Percentiles rank a stretch among this genome's conserved stretches.
These are phyloP conservation scores for Alsophila aescularia DNA, from an alignment of 2,888 invertebrate species.

Conservation along the genomic window DNA sequence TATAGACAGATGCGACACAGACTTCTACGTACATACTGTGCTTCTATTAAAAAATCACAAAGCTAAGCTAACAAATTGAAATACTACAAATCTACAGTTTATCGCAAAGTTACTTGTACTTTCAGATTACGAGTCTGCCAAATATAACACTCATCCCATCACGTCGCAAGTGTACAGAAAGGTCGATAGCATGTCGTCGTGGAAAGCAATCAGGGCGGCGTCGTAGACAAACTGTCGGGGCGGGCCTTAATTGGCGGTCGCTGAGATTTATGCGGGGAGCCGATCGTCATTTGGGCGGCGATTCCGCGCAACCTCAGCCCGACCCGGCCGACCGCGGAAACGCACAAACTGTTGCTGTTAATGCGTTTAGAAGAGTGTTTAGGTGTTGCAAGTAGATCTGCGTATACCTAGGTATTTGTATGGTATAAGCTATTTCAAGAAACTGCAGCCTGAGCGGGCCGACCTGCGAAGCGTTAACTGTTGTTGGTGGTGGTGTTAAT, in stretches of 20 bases:
- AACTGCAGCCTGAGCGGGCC: too few species aligned
- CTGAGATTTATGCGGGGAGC: conserved; percentile 81
- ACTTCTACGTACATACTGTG: too few species aligned
- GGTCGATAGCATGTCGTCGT: conserved; percentile 38
- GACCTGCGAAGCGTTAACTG: too few species aligned
- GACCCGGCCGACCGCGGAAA: conserved; percentile 41
- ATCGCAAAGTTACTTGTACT: too few species aligned
- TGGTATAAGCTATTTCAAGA: too few species aligned
- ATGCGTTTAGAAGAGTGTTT: conserved; percentile 18
- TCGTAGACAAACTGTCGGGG: conserved; percentile 83
- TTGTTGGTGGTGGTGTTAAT: too few species aligned
- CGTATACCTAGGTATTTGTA: background rate
- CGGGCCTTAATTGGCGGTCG: conserved; percentile 83
- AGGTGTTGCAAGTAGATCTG: background rate
- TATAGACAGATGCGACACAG: too few species aligned
- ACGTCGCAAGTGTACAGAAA: conserved; percentile 30
- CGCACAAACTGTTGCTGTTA: conserved; percentile 27
- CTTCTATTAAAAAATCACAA: too few species aligned
- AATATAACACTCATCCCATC: conserved; percentile 16
- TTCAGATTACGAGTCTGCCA: background rate
- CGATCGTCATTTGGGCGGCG: conserved; percentile 72
- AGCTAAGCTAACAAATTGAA: too few species aligned
- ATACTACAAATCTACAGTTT: too few species aligned
- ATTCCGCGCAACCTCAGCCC: conserved; percentile 55
- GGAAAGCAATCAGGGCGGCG: conserved; percentile 84